A percentile compares a stretch with the other conserved stretches of the same genome.
phyloP scores from a whole-genome alignment of 37 sponge, comb jelly and placozoan genomes.

The Beroe forskalii region DNA sequence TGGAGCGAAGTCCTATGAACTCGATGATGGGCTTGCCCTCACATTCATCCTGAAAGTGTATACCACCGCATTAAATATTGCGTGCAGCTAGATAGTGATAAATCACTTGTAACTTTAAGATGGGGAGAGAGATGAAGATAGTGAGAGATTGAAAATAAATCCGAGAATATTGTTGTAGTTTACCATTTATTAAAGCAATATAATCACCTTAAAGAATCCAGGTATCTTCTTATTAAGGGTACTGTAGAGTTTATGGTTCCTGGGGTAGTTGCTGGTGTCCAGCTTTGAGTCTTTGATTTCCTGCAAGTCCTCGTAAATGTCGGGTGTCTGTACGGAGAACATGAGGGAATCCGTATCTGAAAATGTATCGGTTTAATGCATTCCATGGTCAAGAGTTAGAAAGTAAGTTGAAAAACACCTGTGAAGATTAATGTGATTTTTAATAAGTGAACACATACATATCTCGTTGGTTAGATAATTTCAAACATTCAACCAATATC shows the following conservation, averaged over 20 bases:
- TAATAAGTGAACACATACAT: too few species aligned
- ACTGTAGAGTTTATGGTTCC: background rate
- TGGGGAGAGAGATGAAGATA: too few species aligned
- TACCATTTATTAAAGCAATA: background rate
- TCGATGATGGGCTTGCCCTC: background rate
- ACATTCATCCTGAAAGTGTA: background rate
- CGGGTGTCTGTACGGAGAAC: background rate
- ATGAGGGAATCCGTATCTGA: background rate
- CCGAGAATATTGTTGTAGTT: background rate
- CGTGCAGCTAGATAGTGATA: too few species aligned
- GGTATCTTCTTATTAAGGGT: background rate
- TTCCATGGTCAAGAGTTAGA: too few species aligned
- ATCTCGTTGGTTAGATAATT: too few species aligned
- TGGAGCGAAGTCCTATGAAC: background rate
- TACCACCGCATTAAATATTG: too few species aligned
- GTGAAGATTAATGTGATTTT: too few species aligned
- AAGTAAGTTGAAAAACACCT: background rate
- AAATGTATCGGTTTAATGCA: too few species aligned
- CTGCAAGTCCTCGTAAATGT: background rate
- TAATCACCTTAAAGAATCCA: background rate
- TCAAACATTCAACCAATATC: too few species aligned
- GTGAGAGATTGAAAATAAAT: too few species aligned
- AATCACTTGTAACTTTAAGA: too few species aligned
- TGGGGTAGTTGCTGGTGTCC: background rate
- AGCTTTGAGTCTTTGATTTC: background rate